Base-by-base conservation (phyloP, 2,888 invertebrate species). In the Dryobota labecula region DNA sequence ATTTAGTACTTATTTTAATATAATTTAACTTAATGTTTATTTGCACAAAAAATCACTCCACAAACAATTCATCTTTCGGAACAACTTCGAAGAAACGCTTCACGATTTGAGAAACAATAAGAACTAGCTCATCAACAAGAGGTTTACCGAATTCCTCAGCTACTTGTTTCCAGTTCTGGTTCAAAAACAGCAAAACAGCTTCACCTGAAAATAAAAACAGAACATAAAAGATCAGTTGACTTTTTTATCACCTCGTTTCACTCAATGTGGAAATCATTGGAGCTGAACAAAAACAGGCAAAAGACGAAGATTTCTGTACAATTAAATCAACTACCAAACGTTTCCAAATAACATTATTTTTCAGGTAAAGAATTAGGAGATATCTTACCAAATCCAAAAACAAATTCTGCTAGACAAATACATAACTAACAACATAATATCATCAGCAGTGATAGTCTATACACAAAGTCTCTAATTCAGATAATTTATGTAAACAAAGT, bases 61-160 rank as follows among this genome's bases (percentile, higher is more conserved):
- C 57, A 63, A 87, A 77, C n/a, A 94, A 82, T 84, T 94, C 94
- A n/a, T 90, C 79, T 82, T 92, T 93, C 15, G 94, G 94, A 53
- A 94, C 76, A 2, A 18, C 60, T 43, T 76, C 77, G 64, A 94
- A 94, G 84, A 94, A 94, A 43, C 85, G 87, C 73, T 89, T 88
- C 0, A 94, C 75, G 30, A 85, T 86, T 2, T 78, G 47, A 38
- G 86, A 78, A 0, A 89, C 78, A 2, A 84, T 53, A 0, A 84
- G 76, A 5, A 91, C 85, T 0, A 92, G 76, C 41, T 80, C 83
- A 20, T 94, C 89, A 4, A 93, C 85, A 7, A 94, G 78, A 1
- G 94, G 94, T 57, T 83, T 84, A 0, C 94, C 94, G 20, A 94
- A 93, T 76, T 94, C 94, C n/a, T 91, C 90, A 9, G 89, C 76